Evolutionary conservation across 1,140 invertebrate genomes (phyloP), one percentile per base, ranked within the genome.

Genomic region (Drosophila athabasca): DNA sequence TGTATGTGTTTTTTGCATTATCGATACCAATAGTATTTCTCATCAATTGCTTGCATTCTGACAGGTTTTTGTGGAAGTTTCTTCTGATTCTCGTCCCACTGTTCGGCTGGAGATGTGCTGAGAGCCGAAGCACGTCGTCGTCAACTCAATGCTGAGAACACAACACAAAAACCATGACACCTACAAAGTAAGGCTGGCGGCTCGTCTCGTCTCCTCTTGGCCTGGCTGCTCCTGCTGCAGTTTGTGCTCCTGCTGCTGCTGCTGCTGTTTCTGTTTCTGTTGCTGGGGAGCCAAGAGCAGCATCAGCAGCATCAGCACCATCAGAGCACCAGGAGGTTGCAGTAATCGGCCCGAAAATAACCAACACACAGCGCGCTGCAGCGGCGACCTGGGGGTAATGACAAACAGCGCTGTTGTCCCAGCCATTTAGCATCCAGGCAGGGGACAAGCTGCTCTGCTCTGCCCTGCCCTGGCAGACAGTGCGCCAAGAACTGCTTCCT

Each of bases 281-380:
- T 31, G 26, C 22, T 9, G 29, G n/a, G 9, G 45, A 39, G 48
- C 35, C 11, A 48, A 44, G 31, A 31, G 31, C 31, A 31, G 2
- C 31, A 31, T 31, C 31, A 8, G 31, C 31, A 31, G 7, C 7
- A 31, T 7, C 53, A 62, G 4, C 65, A 62, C 1, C 65, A 62
- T 2, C 46, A 26, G 13, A 62, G 2, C 65, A 62, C 2, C 58
- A 39, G 13, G 51, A 57, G 7, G 50, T 7, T 55, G 62, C 59
- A 58, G 54, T 44, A 24, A 55, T 26, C 67, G 44, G 73, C 62
- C 73, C 67, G 68, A 81, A 82, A 82, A 83, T 78, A 83, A 78
- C 59, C 68, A 49, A 60, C 24, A 58, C 58, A 17, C 51, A 31
- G n/a, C n/a, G n/a, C n/a, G n/a, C n/a, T n/a, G n/a, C n/a, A n/a